phyloP scores from a whole-genome alignment of 1,140 invertebrate genomes.

The Papilio xuthus region DNA sequence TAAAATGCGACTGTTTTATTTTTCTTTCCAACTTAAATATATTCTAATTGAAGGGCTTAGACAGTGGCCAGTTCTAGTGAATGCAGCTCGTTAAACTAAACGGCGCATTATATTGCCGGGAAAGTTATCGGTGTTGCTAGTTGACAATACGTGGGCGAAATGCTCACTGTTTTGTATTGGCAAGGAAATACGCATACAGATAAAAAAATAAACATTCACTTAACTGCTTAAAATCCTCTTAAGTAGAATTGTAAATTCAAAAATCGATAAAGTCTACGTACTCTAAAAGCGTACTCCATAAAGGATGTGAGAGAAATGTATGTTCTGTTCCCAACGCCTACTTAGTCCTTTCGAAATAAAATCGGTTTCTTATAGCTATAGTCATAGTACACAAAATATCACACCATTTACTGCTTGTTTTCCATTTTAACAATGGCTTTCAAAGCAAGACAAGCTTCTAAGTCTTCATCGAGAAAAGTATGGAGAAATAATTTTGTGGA shows the following conservation, averaged over 20 bases:
- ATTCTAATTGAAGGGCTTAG: constrained; percentile 32
- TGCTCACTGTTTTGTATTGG: not conserved
- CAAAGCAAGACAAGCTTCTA: too few relatives aligned
- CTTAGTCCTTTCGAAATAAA: too few relatives aligned
- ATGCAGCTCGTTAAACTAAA: constrained; percentile 31
- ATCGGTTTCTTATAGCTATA: too few relatives aligned
- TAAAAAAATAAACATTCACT: not conserved
- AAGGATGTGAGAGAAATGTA: too few relatives aligned
- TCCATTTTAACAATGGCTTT: too few relatives aligned
- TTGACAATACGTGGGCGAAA: constrained; percentile 26
- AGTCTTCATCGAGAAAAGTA: too few relatives aligned
- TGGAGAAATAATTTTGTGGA: too few relatives aligned
- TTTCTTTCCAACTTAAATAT: not conserved
- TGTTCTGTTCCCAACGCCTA: too few relatives aligned
- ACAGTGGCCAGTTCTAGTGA: constrained; percentile 25
- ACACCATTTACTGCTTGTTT: too few relatives aligned
- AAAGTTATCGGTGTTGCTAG: constrained; percentile 13
- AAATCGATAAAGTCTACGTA: not conserved
- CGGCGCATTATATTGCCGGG: constrained; percentile 30
- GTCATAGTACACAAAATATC: too few relatives aligned
- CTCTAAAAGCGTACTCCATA: too few relatives aligned
- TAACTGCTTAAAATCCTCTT: not conserved
- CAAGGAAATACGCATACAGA: not conserved
- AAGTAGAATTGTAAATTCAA: not conserved
- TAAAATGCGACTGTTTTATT: not conserved